These are phyloP conservation scores for Ganaspis brasiliensis DNA, from an alignment of 2,888 invertebrate species.

Conservation along the genomic window DNA sequence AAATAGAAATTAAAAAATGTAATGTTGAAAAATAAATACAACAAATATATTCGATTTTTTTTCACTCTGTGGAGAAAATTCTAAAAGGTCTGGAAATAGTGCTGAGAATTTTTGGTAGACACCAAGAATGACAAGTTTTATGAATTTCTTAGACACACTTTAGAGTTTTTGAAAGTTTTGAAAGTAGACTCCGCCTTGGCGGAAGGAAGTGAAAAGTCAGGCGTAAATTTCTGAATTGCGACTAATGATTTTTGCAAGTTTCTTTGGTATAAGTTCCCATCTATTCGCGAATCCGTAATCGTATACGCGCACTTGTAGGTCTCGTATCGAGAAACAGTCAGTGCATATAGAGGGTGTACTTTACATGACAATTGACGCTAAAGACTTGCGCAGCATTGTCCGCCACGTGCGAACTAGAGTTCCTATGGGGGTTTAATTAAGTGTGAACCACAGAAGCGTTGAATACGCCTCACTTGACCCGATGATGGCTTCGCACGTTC, in stretches of 20 bases:
- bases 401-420: slow-evolving; percentile 79
- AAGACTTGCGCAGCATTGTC: slow-evolving; percentile 79
- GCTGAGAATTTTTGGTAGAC: too few relatives aligned
- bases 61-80: too few relatives aligned
- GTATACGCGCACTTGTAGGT: slow-evolving; percentile 61
- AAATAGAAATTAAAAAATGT: too few relatives aligned
- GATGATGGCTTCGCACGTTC: slow-evolving; percentile 76
- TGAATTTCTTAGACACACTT: background rate
- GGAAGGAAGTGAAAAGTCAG: slow-evolving; percentile 4
- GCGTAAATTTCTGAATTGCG: slow-evolving; percentile 33
- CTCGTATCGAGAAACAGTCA: slow-evolving; percentile 71
- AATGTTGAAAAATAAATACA: too few relatives aligned
- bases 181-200: background rate
- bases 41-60: too few relatives aligned
- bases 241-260: slow-evolving; percentile 43
- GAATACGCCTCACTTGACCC: slow-evolving; percentile 79
- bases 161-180: background rate
- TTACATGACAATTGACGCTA: slow-evolving; percentile 81
- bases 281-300: slow-evolving; percentile 20
- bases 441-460: slow-evolving; percentile 80
- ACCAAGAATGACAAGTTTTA: too few relatives aligned
- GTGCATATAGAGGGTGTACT: slow-evolving; percentile 76
- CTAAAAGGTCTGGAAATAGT: too few relatives aligned
- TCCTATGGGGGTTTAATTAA: slow-evolving; percentile 79
- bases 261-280: slow-evolving; percentile 30